These are phyloP conservation scores for Porites lutea DNA, from an alignment of 64 coral and sea anemone species.

Conservation along the genomic window DNA sequence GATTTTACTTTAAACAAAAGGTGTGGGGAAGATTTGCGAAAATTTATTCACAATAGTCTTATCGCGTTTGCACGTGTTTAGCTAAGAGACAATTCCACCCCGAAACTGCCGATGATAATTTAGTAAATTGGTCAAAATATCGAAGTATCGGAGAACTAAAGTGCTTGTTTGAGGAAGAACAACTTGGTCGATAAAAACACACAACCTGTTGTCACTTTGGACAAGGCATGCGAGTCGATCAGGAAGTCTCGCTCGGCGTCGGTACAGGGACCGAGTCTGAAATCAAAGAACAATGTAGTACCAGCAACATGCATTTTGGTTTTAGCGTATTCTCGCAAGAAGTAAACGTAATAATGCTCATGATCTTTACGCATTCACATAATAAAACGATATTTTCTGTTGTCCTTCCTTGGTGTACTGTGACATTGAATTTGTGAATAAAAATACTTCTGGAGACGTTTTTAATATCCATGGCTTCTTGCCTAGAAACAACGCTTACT, in stretches of 20 bases:
- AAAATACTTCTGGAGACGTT: constrained; percentile 23
- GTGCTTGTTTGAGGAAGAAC: not conserved
- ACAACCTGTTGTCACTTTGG: not conserved
- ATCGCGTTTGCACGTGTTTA: constrained; percentile 56
- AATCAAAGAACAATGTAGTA: not conserved
- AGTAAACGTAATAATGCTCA: not conserved
- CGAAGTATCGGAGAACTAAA: not conserved
- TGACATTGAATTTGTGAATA: not conserved
- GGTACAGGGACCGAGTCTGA: not conserved
- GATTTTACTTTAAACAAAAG: not conserved
- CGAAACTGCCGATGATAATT: not conserved
- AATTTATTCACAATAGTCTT: constrained; percentile 48
- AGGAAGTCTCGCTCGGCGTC: not conserved
- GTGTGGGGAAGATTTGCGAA: not conserved
- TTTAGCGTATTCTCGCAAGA: not conserved
- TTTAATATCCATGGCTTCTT: constrained; percentile 54
- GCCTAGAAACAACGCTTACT: constrained; percentile 55
- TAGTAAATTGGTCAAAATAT: not conserved
- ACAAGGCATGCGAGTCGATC: not conserved
- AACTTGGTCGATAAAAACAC: not conserved
- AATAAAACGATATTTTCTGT: not conserved
- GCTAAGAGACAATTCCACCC: constrained; percentile 55
- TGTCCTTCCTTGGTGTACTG: not conserved
- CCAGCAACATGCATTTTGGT: not conserved
- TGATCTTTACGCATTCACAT: not conserved